Base-by-base conservation (phyloP, 2,797 vertebrate species). In the Morelia viridis region DNA sequence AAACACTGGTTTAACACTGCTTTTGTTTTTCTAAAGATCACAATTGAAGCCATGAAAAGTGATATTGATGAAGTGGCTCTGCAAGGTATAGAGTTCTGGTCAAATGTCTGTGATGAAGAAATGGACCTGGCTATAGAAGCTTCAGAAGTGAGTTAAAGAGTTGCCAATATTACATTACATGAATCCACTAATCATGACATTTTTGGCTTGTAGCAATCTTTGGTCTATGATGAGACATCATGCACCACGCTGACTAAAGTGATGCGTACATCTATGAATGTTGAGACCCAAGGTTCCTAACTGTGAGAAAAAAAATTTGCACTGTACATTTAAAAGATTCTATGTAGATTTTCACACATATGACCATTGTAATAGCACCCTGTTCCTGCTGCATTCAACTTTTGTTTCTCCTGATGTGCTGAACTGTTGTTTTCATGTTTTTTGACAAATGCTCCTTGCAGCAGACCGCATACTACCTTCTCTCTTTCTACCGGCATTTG, bases 21-120 rank as follows among this genome's bases (percentile, higher is more conserved):
- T 10, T 53, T 31, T 62, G 0, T 11, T 22, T 68, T 56, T 11
- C 80, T 94, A 0, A 94, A 99, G 99, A 99, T 99, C 96, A 99
- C 99, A 19, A 99, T 99, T 13, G 99, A 99, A 97, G 99, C 99
- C 5, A 99, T 99, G 99, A 99, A 99, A 93, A 99, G 99, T 50
- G 99, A 99, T 96, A 99, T 99, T 0, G 99, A 99, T 41, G 99
- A 99, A 93, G 99, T 99, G 92, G 98, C 99, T 87, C 97, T 99
- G 1, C 99, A 99, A 96, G 99, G 99, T 13, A 99, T 99, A n/a
- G 99, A 99, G 97, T 99, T 99, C 97, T 99, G 99, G 99, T 99
- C 99, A 92, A 99, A 99, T 3, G 99, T 99, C 15, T 99, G 99
- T 1, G 99, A 99, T 26, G 99, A 99, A 96, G 99, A 99, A 96